phyloP scores from a whole-genome alignment of 2,888 invertebrate species.

The Calliopum simillimum region DNA sequence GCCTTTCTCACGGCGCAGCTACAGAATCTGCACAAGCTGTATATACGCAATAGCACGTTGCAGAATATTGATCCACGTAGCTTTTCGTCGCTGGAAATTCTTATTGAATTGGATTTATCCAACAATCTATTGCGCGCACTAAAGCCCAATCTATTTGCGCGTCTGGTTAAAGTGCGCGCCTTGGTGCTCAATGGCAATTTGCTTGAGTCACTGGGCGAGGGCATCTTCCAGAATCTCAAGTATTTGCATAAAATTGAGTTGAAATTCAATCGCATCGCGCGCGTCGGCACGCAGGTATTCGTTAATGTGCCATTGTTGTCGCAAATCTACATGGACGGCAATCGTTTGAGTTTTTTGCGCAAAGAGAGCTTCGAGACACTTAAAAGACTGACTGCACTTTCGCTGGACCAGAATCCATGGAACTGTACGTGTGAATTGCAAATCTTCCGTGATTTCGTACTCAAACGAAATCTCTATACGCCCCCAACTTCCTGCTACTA shows the following conservation, averaged over 20 bases:
- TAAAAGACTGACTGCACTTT: conserved; percentile 77
- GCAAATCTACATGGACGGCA: conserved; percentile 78
- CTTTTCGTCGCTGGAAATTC: conserved; percentile 78
- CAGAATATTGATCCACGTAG: conserved; percentile 77
- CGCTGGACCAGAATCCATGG: conserved; percentile 87
- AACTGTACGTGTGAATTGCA: conserved; percentile 87
- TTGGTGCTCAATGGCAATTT: conserved; percentile 80
- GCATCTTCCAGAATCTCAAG: conserved; percentile 79
- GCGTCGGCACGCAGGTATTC: conserved; percentile 78
- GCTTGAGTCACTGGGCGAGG: conserved; percentile 77
- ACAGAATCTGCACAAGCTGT: conserved; percentile 83
- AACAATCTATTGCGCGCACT: conserved; percentile 76
- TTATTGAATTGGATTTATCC: conserved; percentile 85
- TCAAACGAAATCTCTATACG: conserved; percentile 79
- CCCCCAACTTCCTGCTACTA: conserved; percentile 79
- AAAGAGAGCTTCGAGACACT: conserved; percentile 75
- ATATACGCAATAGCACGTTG: conserved; percentile 79
- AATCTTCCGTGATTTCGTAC: conserved; percentile 81
- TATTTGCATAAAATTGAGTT: conserved; percentile 82
- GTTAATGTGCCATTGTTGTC: conserved; percentile 76
- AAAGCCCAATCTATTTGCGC: conserved; percentile 77
- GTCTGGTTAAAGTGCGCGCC: conserved; percentile 77
- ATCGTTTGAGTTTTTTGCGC: conserved; percentile 77
- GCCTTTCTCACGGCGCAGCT: conserved; percentile 78
- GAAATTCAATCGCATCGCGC: conserved; percentile 78